These are phyloP conservation scores for Lophius piscatorius DNA, from an alignment of 2,113 vertebrate species.

Conservation along the genomic window DNA sequence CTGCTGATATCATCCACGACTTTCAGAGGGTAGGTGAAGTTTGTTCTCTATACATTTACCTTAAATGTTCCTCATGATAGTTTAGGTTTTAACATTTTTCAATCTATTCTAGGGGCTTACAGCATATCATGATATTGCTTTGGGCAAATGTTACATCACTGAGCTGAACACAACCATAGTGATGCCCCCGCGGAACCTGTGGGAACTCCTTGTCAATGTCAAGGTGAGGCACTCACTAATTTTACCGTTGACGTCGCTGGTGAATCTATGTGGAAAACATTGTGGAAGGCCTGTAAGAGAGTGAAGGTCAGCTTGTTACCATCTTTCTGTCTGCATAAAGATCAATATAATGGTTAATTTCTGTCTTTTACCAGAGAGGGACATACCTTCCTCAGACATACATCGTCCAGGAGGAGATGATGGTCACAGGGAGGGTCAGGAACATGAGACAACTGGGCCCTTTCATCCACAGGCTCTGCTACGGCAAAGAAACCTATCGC, in stretches of 20 bases:
- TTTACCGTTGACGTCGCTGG: background rate
- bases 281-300: conserved; percentile 19
- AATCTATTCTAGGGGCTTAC: conserved; percentile 85
- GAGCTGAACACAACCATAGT: conserved; percentile 92
- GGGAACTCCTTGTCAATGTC: conserved; percentile 91
- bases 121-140: conserved; percentile 89
- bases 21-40: conserved; percentile 86
- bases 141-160: conserved; percentile 95
- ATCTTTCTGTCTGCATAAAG: conserved; percentile 5
- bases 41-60: background rate
- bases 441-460: conserved; percentile 91
- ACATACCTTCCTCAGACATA: conserved; percentile 94
- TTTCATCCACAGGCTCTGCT: conserved; percentile 92
- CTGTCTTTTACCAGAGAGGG: conserved; percentile 83
- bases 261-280: background rate
- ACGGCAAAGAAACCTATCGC: conserved; percentile 90
- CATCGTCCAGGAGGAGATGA: conserved; percentile 94
- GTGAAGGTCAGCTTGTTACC: conserved; percentile 25
- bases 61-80: background rate
- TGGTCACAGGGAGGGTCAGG: conserved; percentile 86
- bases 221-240: conserved; percentile 79
- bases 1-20: conserved; percentile 94
- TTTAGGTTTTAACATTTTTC: background rate
- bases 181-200: conserved; percentile 91
- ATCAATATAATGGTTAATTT: conserved; percentile 42